Evolutionary conservation across 2,113 vertebrate species (phyloP), one percentile per base, ranked within the genome.

Genomic region (Coturnix japonica): DNA sequence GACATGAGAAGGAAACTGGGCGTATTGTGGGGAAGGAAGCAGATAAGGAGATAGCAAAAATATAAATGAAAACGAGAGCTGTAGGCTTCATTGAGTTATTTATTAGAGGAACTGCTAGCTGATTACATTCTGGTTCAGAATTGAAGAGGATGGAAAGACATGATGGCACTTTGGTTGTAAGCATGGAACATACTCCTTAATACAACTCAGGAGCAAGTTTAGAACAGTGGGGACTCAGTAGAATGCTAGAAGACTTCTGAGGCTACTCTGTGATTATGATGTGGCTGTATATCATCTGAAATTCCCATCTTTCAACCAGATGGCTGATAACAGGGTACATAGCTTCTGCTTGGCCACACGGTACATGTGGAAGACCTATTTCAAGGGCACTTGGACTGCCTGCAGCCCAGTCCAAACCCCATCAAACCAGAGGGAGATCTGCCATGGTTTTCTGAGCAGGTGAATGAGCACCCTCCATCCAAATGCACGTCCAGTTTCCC

Each of bases 341-440:
- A 16, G 13, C 16, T 57, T 41, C 51, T 84, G 44, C 3, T 6
- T 30, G 37, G 7, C 37, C 28, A 5, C 2, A 0, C 1, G 16
- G 57, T 18, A 31, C 19, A 22, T 7, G 1, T 15, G 60, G 23
- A 18, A 37, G 7, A 22, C 23, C 5, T 4, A 2, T 7, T 11
- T 37, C 56, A 3, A 2, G 33, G 33, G 31, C 44, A 30, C 30
- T 43, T 20, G 13, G 15, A 4, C 1, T 15, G 4, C 3, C 61
- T 70, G 60, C 19, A 79, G 44, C 19, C 9, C 3, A 0, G 1
- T 5, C 11, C 22, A 33, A 46, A 13, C 11, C 4, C 17, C 37
- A 33, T 17, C 16, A 4, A 0, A 33, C 3, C 37, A n/a, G 37
- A 0, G 0, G 39, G 15, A 61, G 57, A 8, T 20, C 56, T 53